Evolutionary conservation across 2,888 invertebrate genomes (phyloP), one percentile per base, ranked within the genome.

Genomic region (Heliconius hortense): DNA sequence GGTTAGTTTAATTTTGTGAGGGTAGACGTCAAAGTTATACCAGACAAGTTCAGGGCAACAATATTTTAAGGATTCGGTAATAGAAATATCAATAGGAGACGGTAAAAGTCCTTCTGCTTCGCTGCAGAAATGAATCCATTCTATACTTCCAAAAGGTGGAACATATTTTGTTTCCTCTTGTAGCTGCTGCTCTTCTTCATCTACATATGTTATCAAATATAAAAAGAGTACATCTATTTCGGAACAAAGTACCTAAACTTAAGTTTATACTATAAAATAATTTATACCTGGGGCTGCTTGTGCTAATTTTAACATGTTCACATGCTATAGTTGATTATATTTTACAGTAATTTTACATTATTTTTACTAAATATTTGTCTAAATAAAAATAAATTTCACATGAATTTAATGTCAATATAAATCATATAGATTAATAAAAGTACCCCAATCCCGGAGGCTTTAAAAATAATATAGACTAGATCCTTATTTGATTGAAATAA

Each of bases 1-100:
- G 0, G 95, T 95, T 26, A 96, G 77, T 84, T 96, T 96, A 78
- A 96, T 87, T 85, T 95, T 96, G 81, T 95, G 95, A 0, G 96
- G 96, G 66, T 87, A 89, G 2, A 94, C 84, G 53, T 96, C 94
- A 77, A 95, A 95, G 83, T 96, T 95, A 77, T 89, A 89, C 95
- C 95, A 96, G 63, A 88, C 85, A 18, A 96, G 87, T 70, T 91
- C 89, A 3, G 95, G 94, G 59, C 95, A 90, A 2, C 3, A 56
- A 78, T 90, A 93, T 4, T 74, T 62, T 82, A 84, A 82, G 3
- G 94, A 91, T 0, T 85, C 89, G 3, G 94, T 93, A 4, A 91
- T 90, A 0, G 91, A 92, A 0, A 94, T 86, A 66, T 92, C 83
- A 74, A 93, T 93, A 0, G 94, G 93, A 0, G 88, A 82, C 0